phyloP scores from a whole-genome alignment of 2,113 vertebrate genomes.

The Enhydra lutris region DNA sequence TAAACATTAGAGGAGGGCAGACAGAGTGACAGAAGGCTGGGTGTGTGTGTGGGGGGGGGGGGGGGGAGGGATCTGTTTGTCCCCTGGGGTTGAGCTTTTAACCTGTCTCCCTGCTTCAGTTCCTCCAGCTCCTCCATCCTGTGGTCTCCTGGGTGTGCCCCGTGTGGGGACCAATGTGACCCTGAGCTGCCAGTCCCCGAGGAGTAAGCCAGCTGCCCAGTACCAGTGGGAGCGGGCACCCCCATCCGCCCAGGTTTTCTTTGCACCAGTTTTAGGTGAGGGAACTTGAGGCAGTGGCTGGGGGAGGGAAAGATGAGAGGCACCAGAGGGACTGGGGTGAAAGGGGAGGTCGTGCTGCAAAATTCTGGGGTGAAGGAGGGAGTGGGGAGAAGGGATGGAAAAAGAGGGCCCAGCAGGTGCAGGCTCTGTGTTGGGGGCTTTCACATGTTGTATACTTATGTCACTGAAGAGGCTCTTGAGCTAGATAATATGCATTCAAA shows the following conservation, averaged over 20 bases:
- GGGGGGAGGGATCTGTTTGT: background rate
- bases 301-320: background rate
- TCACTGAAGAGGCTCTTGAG: background rate
- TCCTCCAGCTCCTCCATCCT: conserved; percentile 88
- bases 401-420: background rate
- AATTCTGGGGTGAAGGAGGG: background rate
- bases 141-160: conserved; percentile 84
- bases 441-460: accelerated
- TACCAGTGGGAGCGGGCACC: conserved; percentile 88
- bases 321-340: background rate
- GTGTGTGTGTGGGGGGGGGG: too few species aligned
- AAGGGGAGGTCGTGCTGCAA: background rate
- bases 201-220: conserved; percentile 88
- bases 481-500: background rate
- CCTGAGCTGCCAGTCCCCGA: conserved; percentile 88
- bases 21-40: background rate
- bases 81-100: background rate
- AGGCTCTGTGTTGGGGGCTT: background rate
- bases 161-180: conserved; percentile 89
- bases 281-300: conserved; percentile 55
- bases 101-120: conserved; percentile 77
- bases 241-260: conserved; percentile 86
- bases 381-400: background rate
- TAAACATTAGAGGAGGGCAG: background rate
- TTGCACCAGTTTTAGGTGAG: conserved; percentile 84